Evolutionary conservation across 2,888 invertebrate species (phyloP), one percentile per base, ranked within the genome.

Genomic region (Drosophila ezoana): DNA sequence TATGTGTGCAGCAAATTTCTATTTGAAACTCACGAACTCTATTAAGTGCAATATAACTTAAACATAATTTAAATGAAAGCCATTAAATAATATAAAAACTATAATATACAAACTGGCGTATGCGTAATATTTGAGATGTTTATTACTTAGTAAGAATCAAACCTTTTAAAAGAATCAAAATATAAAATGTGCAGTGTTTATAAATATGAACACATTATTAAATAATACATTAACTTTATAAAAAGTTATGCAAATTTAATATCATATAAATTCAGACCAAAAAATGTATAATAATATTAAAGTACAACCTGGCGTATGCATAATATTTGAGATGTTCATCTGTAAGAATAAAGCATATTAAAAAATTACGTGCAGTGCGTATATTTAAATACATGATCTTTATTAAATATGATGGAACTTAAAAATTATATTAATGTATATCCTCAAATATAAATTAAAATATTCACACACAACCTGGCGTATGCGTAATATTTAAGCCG

Each of bases 31-130:
- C n/a, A 20, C 35, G 35, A 48, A 48, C 13, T 6, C 1, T 10
- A 48, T n/a, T 10, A 33, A 33, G 13, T 48, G 4, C n/a, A 2
- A 35, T 8, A 2, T 8, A 33, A 47, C 23, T 23, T 32, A 16
- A 32, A 0, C n/a, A 45, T n/a, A 20, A 16, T 11, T 1, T 2
- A 13, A 8, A 8, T 28, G 2, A 8, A 23, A 1, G 6, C 6
- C 23, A 23, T 28, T 28, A 20, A 47, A 13, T 1, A 5, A 11
- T 13, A 38, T 14, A 14, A 10, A 20, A n/a, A n/a, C 10, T 2
- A 13, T 35, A 2, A 35, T 10, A 20, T 5, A 3, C 37, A 37
- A 8, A 1, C n/a, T 37, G 33, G 40, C 68, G 68, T 68, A 54
- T 59, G 41, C 13, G 54, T 68, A 37, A 41, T 44, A 3, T 32